Base-by-base conservation (phyloP, 2,888 invertebrate genomes). In the Agriopis aurantiaria region DNA sequence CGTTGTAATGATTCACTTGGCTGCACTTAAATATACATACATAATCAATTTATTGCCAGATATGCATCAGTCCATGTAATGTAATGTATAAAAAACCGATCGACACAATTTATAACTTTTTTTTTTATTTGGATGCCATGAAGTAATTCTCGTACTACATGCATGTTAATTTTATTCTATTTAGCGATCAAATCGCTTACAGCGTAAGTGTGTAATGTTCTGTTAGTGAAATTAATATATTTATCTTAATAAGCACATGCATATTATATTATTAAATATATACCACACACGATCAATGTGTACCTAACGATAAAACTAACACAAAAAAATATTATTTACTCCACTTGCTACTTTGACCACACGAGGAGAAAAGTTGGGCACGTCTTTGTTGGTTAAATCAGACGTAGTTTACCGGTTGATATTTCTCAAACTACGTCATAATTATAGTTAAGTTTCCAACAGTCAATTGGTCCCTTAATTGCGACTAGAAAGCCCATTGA, bases 401-500 rank as follows among this genome's bases (percentile, higher is more conserved):
- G 48, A 11, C 12, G 48, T 5, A 48, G 6, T 48, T 12, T 48
- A 40, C 12, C 14, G 14, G 8, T 41, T n/a, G 10, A 43, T 5
- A 3, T 56, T 43, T 43, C 8, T 10, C n/a, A 56, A 40, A 8
- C 8, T 9, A 41, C 9, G 8, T 56, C 23, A 51, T 14, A 23
- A 11, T 52, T 33, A 17, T 33, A 17, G 10, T 4, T 33, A 11
- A 23, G 17, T 48, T 45, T 46, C n/a, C 40, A 61, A 43, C 7
- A 65, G 55, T 66, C 45, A 66, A 68, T 59, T 17, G 71, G 74
- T 80, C 81, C 86, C 82, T 83, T 82, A 77, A 82, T 82, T 75
- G 78, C 81, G 74, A 81, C 79, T 89, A 91, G 92, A 92, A 91
- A 92, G 91, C 85, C 82, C 80, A 77, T 81, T 49, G 79, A 79